Conservation (phyloP, 2,797 vertebrate genomes). For the Propithecus deckenii region DNA sequence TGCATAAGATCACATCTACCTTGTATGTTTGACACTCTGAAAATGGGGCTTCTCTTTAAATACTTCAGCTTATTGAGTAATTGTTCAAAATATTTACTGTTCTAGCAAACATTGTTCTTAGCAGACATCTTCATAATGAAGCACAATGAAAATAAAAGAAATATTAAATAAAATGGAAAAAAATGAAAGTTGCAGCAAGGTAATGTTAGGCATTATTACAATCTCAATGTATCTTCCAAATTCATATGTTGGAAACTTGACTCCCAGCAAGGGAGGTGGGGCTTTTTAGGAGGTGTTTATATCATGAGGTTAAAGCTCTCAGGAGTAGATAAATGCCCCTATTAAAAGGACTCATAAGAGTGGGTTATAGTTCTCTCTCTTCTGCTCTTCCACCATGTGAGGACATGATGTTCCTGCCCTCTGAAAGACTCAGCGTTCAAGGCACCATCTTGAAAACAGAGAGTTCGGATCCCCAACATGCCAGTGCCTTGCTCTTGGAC, state of each 20-base stretch:
- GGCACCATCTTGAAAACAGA: not conserved
- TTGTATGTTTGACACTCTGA: conserved; percentile 17
- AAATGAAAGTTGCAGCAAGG: conserved; percentile 1
- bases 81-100: conserved; percentile 11
- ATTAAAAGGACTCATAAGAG: not conserved
- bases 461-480: no score
- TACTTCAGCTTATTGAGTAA: not conserved
- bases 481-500: not conserved
- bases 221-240: no score
- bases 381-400: no score
- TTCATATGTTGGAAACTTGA: not conserved
- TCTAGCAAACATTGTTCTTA: conserved; percentile 44
- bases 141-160: not conserved
- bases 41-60: not conserved
- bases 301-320: not conserved
- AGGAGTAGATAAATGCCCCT: not conserved
- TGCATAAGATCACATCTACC: not conserved
- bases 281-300: not conserved
- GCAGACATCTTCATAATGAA: not conserved
- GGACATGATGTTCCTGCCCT: not conserved
- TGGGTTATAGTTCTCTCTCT: not conserved
- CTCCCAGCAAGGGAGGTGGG: no score
- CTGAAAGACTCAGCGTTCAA: not conserved
- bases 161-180: conserved; percentile 1
- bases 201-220: not conserved